These are phyloP conservation scores for Neotragus pygmaeus DNA, from an alignment of 2,113 vertebrate species.

Conservation along the genomic window DNA sequence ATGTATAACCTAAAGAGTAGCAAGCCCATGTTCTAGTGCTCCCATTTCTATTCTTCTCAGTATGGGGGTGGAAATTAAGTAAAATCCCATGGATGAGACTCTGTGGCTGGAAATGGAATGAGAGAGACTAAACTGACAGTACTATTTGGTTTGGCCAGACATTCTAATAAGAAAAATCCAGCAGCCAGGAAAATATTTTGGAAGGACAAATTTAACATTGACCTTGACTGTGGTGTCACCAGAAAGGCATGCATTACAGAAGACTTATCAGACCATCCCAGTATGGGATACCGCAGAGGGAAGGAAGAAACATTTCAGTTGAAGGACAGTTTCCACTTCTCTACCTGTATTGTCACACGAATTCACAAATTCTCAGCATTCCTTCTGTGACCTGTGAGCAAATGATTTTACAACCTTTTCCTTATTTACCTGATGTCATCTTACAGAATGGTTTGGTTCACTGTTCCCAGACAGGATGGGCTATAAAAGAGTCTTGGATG, in stretches of 20 bases:
- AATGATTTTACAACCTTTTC: background rate
- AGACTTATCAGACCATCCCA: background rate
- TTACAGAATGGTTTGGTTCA: background rate
- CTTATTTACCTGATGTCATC: background rate
- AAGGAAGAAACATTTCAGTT: background rate
- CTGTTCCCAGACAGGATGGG: background rate
- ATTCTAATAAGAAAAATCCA: conserved; percentile 1
- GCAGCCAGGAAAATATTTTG: conserved; percentile 28
- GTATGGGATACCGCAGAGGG: background rate
- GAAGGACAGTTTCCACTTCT: background rate
- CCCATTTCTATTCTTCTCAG: background rate
- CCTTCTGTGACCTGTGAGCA: background rate
- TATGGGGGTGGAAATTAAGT: background rate
- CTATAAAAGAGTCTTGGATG: background rate
- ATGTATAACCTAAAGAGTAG: background rate
- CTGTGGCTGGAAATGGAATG: background rate
- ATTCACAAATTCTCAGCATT: background rate
- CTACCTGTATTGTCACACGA: background rate
- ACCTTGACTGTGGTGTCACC: background rate
- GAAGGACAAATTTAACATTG: conserved; percentile 15
- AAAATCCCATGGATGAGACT: background rate
- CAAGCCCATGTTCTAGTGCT: background rate
- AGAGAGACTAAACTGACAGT: conserved; percentile 9
- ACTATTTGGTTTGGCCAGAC: conserved; percentile 40
- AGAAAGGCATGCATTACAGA: conserved; percentile 16